Conservation (phyloP, 2,113 vertebrate genomes). For the Epinephelus moara region DNA sequence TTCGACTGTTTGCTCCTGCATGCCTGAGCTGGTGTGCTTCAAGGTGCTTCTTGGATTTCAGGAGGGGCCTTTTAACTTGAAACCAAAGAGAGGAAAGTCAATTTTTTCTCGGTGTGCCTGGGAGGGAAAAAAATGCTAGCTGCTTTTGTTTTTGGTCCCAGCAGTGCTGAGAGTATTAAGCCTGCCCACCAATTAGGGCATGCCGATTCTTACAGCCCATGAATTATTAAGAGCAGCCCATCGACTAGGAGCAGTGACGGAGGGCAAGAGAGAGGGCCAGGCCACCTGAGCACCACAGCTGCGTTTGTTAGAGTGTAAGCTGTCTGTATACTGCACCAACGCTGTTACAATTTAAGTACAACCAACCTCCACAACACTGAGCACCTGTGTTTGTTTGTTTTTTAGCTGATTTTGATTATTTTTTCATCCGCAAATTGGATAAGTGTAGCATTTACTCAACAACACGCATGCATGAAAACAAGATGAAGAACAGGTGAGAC, state of each 20-base stretch:
- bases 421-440: slow-evolving; percentile 46
- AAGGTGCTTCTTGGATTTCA: slow-evolving; percentile 72
- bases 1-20: slow-evolving; percentile 44
- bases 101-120: slow-evolving; percentile 28
- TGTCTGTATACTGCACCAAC: slow-evolving; percentile 22
- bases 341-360: slow-evolving; percentile 42
- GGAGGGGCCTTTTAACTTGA: slow-evolving; percentile 63
- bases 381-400: neutral
- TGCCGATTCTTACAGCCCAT: slow-evolving; percentile 69
- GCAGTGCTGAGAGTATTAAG: slow-evolving; percentile 64
- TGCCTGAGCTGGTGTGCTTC: slow-evolving; percentile 51
- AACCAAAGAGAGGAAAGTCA: slow-evolving; percentile 57
- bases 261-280: slow-evolving; percentile 49
- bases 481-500: neutral
- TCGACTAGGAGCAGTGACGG: slow-evolving; percentile 64
- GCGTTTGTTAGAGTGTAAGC: slow-evolving; percentile 48
- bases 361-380: slow-evolving; percentile 11
- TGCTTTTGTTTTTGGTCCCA: slow-evolving; percentile 68
- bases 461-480: neutral
- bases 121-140: slow-evolving; percentile 3
- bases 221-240: slow-evolving; percentile 80
- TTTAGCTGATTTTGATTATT: slow-evolving; percentile 29
- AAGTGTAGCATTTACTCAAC: slow-evolving; percentile 34
- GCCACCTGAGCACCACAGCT: slow-evolving; percentile 71
- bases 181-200: slow-evolving; percentile 76